Conservation (phyloP, 1,140 invertebrate species). For the Teleogryllus occipitalis region DNA sequence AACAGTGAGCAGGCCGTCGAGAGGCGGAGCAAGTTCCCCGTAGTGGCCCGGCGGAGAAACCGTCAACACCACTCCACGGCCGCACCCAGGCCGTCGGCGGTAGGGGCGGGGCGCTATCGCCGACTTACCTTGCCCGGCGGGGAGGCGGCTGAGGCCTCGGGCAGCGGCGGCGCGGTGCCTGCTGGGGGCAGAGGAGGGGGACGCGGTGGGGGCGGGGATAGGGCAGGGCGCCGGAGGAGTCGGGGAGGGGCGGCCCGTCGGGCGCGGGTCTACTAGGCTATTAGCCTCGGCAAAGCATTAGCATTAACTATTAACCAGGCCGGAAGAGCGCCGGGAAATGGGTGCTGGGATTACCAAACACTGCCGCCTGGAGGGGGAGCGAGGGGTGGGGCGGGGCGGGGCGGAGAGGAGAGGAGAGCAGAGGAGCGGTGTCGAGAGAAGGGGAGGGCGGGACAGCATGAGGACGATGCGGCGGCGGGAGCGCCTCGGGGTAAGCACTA, state of each 20-base stretch:
- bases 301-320: constrained; percentile 22
- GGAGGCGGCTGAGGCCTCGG: too few species aligned
- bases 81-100: too few species aligned
- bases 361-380: neutral
- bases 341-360: constrained; percentile 20
- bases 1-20: too few species aligned
- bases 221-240: neutral
- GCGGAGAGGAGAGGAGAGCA: neutral
- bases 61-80: too few species aligned
- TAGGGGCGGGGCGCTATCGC: too few species aligned
- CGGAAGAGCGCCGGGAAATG: constrained; percentile 19
- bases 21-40: too few species aligned
- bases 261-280: constrained; percentile 10
- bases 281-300: constrained; percentile 20
- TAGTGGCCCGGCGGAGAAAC: too few species aligned
- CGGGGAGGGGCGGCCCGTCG: neutral
- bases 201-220: neutral
- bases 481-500: neutral
- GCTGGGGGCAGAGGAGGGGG: too few species aligned
- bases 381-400: too few species aligned
- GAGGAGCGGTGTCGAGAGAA: neutral
- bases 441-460: neutral
- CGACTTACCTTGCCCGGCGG: too few species aligned
- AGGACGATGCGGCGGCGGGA: neutral
- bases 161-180: neutral